A percentile compares a stretch with the other conserved stretches of the same genome.
phyloP scores from a whole-genome alignment of 2,797 vertebrate genomes.

The Pangasius djambal region DNA sequence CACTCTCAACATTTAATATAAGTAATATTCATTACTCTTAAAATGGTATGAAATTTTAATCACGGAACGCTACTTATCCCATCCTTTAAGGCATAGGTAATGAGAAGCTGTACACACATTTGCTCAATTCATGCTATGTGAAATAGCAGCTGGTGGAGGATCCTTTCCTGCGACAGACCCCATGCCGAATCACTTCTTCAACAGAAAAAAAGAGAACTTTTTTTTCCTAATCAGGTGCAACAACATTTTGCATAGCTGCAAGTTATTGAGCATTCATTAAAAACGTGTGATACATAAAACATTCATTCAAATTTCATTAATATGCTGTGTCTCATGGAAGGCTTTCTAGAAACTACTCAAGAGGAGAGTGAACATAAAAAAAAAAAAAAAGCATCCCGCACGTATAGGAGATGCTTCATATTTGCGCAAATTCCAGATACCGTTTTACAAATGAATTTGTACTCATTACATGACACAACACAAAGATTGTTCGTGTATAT shows the following conservation, averaged over 20 bases:
- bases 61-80: background rate
- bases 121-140: background rate
- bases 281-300: conserved; percentile 13
- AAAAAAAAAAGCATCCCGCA: background rate
- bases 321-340: background rate
- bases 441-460: background rate
- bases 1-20: background rate
- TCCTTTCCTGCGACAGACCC: conserved; percentile 13
- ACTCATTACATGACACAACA: background rate
- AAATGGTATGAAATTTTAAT: background rate
- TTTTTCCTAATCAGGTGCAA: background rate
- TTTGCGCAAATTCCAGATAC: background rate
- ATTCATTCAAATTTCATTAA: conserved; percentile 11
- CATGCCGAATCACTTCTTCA: conserved; percentile 24
- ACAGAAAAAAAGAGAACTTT: background rate
- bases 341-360: conserved; percentile 6
- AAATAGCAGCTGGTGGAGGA: conserved; percentile 23
- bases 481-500: background rate
- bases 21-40: background rate
- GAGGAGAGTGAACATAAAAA: background rate
- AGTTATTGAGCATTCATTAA: conserved; percentile 10
- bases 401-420: background rate
- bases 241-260: conserved; percentile 13
- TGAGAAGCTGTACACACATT: conserved; percentile 13
- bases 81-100: conserved; percentile 1